Conservation (phyloP, 2,113 vertebrate species). For the Hoplias malabaricus region DNA sequence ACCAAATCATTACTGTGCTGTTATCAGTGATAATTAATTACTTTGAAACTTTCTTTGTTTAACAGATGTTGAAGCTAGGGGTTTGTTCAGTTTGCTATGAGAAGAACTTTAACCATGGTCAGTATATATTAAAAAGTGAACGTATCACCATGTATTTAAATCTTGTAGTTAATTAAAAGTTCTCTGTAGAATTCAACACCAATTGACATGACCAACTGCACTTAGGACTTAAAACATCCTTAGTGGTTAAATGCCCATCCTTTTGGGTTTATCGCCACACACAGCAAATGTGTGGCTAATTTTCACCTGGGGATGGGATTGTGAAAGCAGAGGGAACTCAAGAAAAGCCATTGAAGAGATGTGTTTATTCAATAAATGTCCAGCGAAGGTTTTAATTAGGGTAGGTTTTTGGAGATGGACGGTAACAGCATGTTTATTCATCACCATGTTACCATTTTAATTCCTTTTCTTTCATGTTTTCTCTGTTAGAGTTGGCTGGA, state of each 20-base stretch:
- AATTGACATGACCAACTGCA: background rate
- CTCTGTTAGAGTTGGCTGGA: constrained; percentile 57
- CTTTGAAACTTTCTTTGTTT: too few species aligned
- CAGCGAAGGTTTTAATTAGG: constrained; percentile 71
- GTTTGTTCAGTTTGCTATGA: too few species aligned
- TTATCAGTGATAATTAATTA: too few species aligned
- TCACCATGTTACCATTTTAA: constrained; percentile 74
- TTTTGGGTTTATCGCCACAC: constrained; percentile 35
- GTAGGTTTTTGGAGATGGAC: constrained; percentile 64
- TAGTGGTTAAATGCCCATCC: constrained; percentile 60
- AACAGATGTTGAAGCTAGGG: too few species aligned
- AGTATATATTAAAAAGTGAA: too few species aligned
- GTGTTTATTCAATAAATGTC: constrained; percentile 69
- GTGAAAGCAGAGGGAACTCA: background rate
- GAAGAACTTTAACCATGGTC: too few species aligned
- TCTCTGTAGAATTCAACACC: too few species aligned
- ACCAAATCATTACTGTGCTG: too few species aligned
- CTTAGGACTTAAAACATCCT: background rate
- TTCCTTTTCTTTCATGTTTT: constrained; percentile 57
- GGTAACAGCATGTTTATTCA: constrained; percentile 77
- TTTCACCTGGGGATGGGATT: constrained; percentile 24
- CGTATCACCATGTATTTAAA: too few species aligned
- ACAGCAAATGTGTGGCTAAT: constrained; percentile 47
- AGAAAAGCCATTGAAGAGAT: constrained; percentile 53
- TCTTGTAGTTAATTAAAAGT: too few species aligned